Conservation (phyloP, 2,113 vertebrate species). For the Machaerirhynchus nigripectus region DNA sequence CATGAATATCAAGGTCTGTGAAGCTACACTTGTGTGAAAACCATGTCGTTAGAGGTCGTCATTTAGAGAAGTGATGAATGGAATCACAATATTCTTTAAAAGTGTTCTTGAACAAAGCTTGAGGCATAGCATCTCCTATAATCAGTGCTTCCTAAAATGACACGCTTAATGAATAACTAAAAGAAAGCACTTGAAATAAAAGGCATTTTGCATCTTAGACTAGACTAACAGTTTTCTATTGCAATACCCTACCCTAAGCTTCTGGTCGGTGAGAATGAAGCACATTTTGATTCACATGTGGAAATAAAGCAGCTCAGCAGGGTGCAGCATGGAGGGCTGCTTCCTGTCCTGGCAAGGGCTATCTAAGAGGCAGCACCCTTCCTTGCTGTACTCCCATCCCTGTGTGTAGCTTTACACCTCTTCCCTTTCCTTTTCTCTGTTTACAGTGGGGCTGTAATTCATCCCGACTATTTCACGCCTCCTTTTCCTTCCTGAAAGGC, state of each 20-base stretch:
- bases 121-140: neutral
- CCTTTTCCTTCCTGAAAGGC: neutral
- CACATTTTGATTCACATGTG: neutral
- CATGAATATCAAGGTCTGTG: neutral
- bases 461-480: neutral
- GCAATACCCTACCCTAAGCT: neutral
- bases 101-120: neutral
- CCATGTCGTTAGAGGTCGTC: accelerated
- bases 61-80: neutral
- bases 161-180: neutral
- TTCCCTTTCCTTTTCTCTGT: neutral
- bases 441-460: neutral
- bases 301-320: neutral
- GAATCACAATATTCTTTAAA: neutral
- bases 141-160: neutral
- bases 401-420: neutral
- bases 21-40: neutral
- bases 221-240: neutral
- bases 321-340: neutral
- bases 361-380: neutral
- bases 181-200: neutral
- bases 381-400: accelerated
- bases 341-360: neutral
- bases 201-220: neutral
- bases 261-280: neutral